Evolutionary conservation across 1,140 invertebrate genomes (phyloP).

Genomic region (Drosophila insularis): DNA sequence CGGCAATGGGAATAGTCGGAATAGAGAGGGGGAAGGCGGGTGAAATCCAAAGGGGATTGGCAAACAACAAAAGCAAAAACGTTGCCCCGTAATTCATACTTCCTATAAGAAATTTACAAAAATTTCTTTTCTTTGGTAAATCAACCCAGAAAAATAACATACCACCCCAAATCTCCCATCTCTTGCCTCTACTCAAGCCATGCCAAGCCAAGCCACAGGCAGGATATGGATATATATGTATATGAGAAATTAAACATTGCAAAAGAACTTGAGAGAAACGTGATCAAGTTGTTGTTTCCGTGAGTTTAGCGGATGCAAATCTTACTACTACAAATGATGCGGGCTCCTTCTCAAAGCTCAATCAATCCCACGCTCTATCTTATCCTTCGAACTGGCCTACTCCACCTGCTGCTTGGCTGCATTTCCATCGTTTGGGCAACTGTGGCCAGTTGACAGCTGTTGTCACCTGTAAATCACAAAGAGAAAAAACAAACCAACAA

Average conservation of each 20-base stretch:
- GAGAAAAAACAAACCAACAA: constrained; percentile 22
- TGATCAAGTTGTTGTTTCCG: constrained; percentile 77
- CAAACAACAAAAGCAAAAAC: constrained; percentile 36
- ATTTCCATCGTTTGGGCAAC: constrained; percentile 33
- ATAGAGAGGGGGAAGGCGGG: not conserved
- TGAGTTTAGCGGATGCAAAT: constrained; percentile 52
- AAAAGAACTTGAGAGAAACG: constrained; percentile 50
- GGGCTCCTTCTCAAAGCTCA: constrained; percentile 9
- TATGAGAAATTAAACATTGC: constrained; percentile 68
- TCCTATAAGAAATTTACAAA: constrained; percentile 65
- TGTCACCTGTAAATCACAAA: constrained; percentile 72
- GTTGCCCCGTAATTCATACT: constrained; percentile 62
- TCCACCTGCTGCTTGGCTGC: constrained; percentile 3
- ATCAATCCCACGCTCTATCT: constrained; percentile 28
- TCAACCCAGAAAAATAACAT: constrained; percentile 16
- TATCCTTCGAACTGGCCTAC: not conserved
- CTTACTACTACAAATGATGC: constrained; percentile 21
- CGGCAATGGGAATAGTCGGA: constrained; percentile 11
- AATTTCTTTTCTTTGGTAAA: constrained; percentile 64
- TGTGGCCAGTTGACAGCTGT: constrained; percentile 58
- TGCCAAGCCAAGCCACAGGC: constrained; percentile 34
- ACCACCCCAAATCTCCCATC: constrained; percentile 15
- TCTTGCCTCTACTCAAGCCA: not conserved
- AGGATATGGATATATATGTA: constrained; percentile 67
- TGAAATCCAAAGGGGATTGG: not conserved